Base-by-base conservation (phyloP, 2,797 vertebrate genomes). In the Lacerta bilineata region DNA sequence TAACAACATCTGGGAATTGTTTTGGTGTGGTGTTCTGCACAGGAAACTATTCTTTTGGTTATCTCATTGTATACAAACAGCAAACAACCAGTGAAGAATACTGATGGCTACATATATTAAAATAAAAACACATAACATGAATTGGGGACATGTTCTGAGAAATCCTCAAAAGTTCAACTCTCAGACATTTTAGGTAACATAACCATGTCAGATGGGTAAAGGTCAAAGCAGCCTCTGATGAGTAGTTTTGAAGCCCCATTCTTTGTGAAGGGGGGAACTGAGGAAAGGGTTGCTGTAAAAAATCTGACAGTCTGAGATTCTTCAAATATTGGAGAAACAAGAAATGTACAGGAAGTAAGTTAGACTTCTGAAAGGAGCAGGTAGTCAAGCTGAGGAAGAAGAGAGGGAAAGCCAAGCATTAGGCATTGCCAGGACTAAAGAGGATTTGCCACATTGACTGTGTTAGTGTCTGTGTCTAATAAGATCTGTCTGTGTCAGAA, bases 311-410 rank as follows among this genome's bases (percentile, higher is more conserved):
- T 43, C 50, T 11, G 15, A 59, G 5, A 66, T 68, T 55, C 15
- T 88, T 10, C 23, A 29, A 83, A n/a, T 10, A 74, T 9, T 61
- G 27, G 9, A 76, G 72, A 76, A 29, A 18, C 5, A 83, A 83
- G 41, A 75, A 36, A 69, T 61, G 7, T 46, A 71, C 8, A 55
- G 9, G 13, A 71, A 80, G 13, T 20, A 55, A 80, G 1, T 79
- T 79, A 2, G 41, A 25, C 13, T 80, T 69, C 15, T 86, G 33
- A 71, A 59, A 20, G 29, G 3, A 72, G 46, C 3, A 20, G 20
- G n/a, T 74, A 74, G 82, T 84, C 27, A 76, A 7, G 36, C 43
- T 88, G 41, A 46, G 59, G 27, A 80, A 86, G 46, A 74, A 84
- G 3, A 74, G 46, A 64, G 46, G 50, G n/a, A 43, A 81, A 36